Percentiles rank a stretch among this genome's conserved stretches.
Evolutionary conservation across 37 sponge, comb jelly and placozoan genomes (phyloP).

Genomic region (Chondrilla cf. caribensis): DNA sequence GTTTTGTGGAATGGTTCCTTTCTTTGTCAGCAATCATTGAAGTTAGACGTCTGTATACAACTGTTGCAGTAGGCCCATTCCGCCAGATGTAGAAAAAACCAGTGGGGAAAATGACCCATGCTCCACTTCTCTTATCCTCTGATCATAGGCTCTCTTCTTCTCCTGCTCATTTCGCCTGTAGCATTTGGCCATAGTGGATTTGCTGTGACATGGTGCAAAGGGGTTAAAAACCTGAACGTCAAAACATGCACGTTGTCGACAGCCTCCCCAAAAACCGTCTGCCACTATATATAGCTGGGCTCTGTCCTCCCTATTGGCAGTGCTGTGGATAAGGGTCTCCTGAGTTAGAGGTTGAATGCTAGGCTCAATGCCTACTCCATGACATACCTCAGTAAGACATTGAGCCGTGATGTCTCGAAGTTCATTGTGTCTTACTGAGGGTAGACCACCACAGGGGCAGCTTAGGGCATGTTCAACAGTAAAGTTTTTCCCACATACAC

Average conservation of each 20-base stretch:
- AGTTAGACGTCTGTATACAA: not conserved
- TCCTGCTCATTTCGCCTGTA: not conserved
- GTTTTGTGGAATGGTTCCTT: not conserved
- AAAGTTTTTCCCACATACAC: too few relatives aligned
- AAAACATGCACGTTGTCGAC: not conserved
- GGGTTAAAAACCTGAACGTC: too few relatives aligned
- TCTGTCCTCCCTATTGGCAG: not conserved
- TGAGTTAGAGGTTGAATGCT: not conserved
- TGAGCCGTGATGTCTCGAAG: too few relatives aligned
- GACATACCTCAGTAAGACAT: too few relatives aligned
- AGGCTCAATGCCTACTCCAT: not conserved
- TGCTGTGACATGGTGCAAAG: not conserved
- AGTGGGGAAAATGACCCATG: not conserved
- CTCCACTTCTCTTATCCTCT: too few relatives aligned
- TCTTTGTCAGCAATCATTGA: not conserved
- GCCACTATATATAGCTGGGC: not conserved
- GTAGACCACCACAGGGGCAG: not conserved
- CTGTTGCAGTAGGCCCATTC: not conserved
- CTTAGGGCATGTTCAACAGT: too few relatives aligned
- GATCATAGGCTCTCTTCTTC: too few relatives aligned
- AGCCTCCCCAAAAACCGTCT: not conserved
- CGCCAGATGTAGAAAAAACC: not conserved
- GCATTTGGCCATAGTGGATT: not conserved
- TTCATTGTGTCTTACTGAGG: not conserved
- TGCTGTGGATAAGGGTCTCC: not conserved